These are phyloP conservation scores for Stenoptilia bipunctidactyla DNA, from an alignment of 2,888 invertebrate genomes.

Conservation along the genomic window DNA sequence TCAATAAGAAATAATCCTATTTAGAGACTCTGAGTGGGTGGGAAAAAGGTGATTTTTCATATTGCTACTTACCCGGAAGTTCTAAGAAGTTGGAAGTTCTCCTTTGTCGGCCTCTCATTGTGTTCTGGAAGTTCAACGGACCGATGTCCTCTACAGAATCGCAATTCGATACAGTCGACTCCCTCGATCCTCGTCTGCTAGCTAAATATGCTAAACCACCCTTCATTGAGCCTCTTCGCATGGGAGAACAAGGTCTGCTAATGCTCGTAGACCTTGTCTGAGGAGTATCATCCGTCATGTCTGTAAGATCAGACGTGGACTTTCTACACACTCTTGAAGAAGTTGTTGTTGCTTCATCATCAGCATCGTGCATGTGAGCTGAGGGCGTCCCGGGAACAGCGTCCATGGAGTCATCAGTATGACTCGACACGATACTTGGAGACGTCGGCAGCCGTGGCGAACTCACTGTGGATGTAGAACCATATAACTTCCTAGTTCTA, in stretches of 20 bases:
- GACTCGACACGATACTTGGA: slow-evolving; percentile 62
- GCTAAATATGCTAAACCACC: slow-evolving; percentile 84
- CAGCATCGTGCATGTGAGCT: slow-evolving; percentile 47
- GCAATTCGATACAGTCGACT: slow-evolving; percentile 80
- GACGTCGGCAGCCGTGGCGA: slow-evolving; percentile 54
- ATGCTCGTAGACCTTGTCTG: slow-evolving; percentile 73
- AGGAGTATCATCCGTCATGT: slow-evolving; percentile 71
- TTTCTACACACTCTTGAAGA: slow-evolving; percentile 73
- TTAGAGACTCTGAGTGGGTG: too few species aligned
- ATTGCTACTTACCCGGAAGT: slow-evolving; percentile 85
- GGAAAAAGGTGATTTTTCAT: too few species aligned
- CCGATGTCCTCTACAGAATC: slow-evolving; percentile 80
- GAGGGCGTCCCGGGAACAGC: slow-evolving; percentile 54
- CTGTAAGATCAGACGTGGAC: slow-evolving; percentile 82
- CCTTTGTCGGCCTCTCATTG: slow-evolving; percentile 81
- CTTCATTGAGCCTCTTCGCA: slow-evolving; percentile 77
- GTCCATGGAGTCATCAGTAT: slow-evolving; percentile 57
- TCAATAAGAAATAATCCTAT: too few species aligned
- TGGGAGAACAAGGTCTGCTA: slow-evolving; percentile 74
- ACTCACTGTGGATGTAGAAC: slow-evolving; percentile 57
- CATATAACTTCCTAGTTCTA: slow-evolving; percentile 47
- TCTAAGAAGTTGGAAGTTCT: slow-evolving; percentile 90
- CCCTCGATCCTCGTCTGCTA: slow-evolving; percentile 87
- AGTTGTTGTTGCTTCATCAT: slow-evolving; percentile 55
- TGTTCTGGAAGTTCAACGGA: slow-evolving; percentile 83